phyloP scores from a whole-genome alignment of 53 echinoderm and acorn worm genomes.

The Holothuria leucospilota region DNA sequence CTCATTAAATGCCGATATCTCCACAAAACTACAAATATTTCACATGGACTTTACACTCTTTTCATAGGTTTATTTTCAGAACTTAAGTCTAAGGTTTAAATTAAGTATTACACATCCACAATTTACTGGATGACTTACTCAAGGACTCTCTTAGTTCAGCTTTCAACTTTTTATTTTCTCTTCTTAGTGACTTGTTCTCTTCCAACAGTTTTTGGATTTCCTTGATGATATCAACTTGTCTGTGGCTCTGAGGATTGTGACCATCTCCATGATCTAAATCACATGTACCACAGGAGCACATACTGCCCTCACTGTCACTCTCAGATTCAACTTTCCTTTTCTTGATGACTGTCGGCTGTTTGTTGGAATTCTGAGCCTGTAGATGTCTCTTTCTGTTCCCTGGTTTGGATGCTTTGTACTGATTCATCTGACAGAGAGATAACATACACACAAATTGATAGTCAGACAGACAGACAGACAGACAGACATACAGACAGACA shows the following conservation, averaged over 20 bases:
- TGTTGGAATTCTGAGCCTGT: neutral
- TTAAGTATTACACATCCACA: too few species aligned
- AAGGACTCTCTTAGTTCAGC: constrained; percentile 38
- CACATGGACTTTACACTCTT: too few species aligned
- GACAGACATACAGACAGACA: neutral
- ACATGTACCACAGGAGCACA: constrained; percentile 48
- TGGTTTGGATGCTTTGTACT: constrained; percentile 29
- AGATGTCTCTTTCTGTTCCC: constrained; percentile 14
- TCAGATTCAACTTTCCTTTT: neutral
- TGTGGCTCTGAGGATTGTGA: neutral
- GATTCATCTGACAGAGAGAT: constrained; percentile 24
- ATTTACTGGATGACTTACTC: neutral
- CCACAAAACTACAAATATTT: too few species aligned
- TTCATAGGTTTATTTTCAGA: too few species aligned
- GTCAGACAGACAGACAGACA: neutral
- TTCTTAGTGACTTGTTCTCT: constrained; percentile 26
- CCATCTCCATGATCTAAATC: neutral
- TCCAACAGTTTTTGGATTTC: constrained; percentile 37
- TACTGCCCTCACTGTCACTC: constrained; percentile 32
- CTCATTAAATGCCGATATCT: too few species aligned
- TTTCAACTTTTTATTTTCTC: constrained; percentile 35
- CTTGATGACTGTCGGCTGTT: neutral
- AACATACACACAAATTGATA: neutral
- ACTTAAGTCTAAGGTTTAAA: too few species aligned
- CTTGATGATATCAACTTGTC: constrained; percentile 24